Base-by-base conservation (phyloP, 2,888 invertebrate genomes). In the Amiota mariae region DNA sequence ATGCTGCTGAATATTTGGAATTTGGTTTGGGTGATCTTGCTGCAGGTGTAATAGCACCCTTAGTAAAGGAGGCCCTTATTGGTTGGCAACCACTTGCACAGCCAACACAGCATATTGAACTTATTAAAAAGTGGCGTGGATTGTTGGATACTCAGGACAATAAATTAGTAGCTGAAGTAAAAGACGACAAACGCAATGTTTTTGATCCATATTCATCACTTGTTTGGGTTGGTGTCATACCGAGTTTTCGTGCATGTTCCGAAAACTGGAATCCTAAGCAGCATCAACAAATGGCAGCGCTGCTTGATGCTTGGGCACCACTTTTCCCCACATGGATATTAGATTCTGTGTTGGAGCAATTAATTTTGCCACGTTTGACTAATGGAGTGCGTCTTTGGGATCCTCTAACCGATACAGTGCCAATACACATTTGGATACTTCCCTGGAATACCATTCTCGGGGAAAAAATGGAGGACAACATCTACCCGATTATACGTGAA, bases 401-500 rank as follows among this genome's bases (percentile, higher is more conserved):
- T 91, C 99, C 99, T 0, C 92, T 98, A 1, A 95, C 95, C 0
- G 99, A 99, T 88, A 96, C 96, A 0, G 93, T 97, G 78, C 99
- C 99, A 13, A 95, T 99, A 79, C 98, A 99, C 89, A 93, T 95
- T 6, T 99, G 99, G 99, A 94, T 98, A 76, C 94, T 98, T 89
- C 99, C 99, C 0, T 99, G 99, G 99, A 93, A 98, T 75, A 94
- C 95, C 0, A 90, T 96, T 9, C 93, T 98, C 87, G 95, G 96
- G 91, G 90, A 87, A 47, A 90, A 89, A 78, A 84, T 90, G 87
- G 88, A 89, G 73, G 89, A 88, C 0, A 90, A 91, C 0, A 93
- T 98, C 51, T 98, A 97, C 91, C 96, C 97, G 0, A 93, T 95
- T 61, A 97, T 99, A 81, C 93, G 98, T 63, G 95, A 97, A 71